A percentile compares a stretch with the other conserved stretches of the same genome.
Conservation (phyloP, 2,113 vertebrate species). For the Oreotrochilus melanogaster region DNA sequence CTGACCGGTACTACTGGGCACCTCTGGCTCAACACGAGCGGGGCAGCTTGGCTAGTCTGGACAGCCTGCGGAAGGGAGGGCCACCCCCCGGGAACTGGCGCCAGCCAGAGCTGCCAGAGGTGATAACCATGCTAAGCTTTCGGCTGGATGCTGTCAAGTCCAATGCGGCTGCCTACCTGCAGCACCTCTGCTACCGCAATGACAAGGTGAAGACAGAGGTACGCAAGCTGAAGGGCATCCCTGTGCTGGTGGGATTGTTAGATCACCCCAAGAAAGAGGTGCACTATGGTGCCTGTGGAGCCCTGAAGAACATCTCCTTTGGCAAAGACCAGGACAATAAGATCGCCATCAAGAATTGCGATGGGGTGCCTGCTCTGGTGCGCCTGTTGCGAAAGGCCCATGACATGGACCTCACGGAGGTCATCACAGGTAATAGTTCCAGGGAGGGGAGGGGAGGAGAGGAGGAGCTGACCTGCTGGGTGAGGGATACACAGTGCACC, state of each 20-base stretch:
- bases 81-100: constrained; percentile 83
- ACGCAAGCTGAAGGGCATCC: constrained; percentile 93
- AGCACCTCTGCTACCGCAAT: constrained; percentile 94
- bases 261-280: constrained; percentile 95
- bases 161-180: constrained; percentile 94
- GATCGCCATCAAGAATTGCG: constrained; percentile 97
- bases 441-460: background rate
- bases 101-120: constrained; percentile 94
- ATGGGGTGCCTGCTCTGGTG: constrained; percentile 90
- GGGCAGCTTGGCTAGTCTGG: constrained; percentile 93
- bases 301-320: constrained; percentile 96
- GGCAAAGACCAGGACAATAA: constrained; percentile 95
- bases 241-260: constrained; percentile 90
- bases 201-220: constrained; percentile 97
- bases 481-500: accelerated
- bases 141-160: constrained; percentile 91
- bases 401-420: constrained; percentile 92
- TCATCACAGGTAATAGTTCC: constrained; percentile 87
- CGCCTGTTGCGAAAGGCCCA: constrained; percentile 89
- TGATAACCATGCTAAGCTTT: constrained; percentile 95
- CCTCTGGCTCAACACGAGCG: constrained; percentile 91
- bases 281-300: constrained; percentile 92
- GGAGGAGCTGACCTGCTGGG: accelerated
- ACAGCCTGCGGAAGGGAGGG: constrained; percentile 90
- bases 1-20: constrained; percentile 91